Conservation (phyloP, 2,797 vertebrate genomes). For the Centropyge bicolor region DNA sequence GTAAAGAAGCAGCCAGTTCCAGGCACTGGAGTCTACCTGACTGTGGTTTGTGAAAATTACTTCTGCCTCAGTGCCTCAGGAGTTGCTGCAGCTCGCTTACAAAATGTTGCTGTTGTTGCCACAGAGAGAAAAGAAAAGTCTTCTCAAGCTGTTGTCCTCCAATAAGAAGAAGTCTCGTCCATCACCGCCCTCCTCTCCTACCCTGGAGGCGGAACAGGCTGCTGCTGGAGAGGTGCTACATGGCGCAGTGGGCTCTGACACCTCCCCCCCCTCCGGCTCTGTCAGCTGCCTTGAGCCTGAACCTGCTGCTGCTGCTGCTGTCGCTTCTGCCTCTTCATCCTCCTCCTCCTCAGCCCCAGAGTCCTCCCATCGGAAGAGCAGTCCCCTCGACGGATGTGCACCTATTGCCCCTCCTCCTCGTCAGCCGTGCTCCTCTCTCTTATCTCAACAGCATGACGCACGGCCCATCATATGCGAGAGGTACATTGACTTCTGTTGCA, state of each 20-base stretch:
- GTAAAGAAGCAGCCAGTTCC: conserved; percentile 6
- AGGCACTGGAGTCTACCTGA: conserved; percentile 2
- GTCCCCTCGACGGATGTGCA: conserved; percentile 84
- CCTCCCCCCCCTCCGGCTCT: conserved; percentile 63
- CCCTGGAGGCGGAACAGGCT: conserved; percentile 91
- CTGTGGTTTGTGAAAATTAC: conserved; percentile 23
- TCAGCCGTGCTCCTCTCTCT: conserved; percentile 96
- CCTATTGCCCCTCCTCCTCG: conserved; percentile 95
- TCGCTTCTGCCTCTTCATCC: conserved; percentile 66
- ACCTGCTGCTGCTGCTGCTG: conserved; percentile 53
- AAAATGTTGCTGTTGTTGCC: conserved; percentile 10
- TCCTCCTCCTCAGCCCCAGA: conserved; percentile 81
- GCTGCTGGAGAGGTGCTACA: conserved; percentile 85
- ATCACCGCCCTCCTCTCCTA: conserved; percentile 96
- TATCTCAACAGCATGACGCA: conserved; percentile 88
- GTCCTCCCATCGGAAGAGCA: conserved; percentile 84
- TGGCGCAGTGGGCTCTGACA: conserved; percentile 90
- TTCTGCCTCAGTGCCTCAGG: background rate
- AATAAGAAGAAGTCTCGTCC: conserved; percentile 94
- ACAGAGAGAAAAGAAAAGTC: conserved; percentile 97
- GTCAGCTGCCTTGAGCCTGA: conserved; percentile 82
- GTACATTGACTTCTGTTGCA: conserved; percentile 76
- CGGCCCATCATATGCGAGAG: conserved; percentile 96
- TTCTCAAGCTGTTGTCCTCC: conserved; percentile 95
- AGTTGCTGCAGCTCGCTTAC: conserved; percentile 15